Percentiles rank a stretch among this genome's conserved stretches.
These are phyloP conservation scores for Drosophila kohkoa DNA, from an alignment of 1,140 invertebrate genomes.

Conservation along the genomic window DNA sequence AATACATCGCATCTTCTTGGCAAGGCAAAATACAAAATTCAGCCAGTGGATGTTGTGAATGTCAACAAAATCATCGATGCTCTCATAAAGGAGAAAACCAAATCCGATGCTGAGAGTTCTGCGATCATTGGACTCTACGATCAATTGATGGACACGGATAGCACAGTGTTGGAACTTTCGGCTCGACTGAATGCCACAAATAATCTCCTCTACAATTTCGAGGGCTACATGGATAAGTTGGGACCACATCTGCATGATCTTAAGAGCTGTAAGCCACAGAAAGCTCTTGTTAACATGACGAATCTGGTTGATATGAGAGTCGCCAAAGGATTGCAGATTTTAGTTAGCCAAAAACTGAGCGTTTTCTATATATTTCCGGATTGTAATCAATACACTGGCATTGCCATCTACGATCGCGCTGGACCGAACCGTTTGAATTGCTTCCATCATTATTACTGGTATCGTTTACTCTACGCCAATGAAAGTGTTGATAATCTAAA, in stretches of 20 bases:
- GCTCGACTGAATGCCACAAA: conserved; percentile 47
- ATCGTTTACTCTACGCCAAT: conserved; percentile 48
- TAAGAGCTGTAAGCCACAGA: background rate
- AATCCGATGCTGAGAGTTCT: background rate
- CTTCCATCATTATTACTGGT: conserved; percentile 41
- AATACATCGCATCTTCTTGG: background rate
- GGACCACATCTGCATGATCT: conserved; percentile 5
- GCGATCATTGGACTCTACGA: conserved; percentile 38
- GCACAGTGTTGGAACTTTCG: conserved; percentile 29
- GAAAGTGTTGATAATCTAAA: conserved; percentile 24
- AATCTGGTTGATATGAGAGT: conserved; percentile 6
- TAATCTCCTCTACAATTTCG: conserved; percentile 43
- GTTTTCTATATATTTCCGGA: conserved; percentile 48
- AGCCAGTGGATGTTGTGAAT: conserved; percentile 13
- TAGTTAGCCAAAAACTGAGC: conserved; percentile 35
- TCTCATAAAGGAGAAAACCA: background rate
- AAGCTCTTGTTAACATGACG: background rate
- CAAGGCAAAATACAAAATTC: background rate
- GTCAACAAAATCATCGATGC: conserved; percentile 21
- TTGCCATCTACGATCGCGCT: conserved; percentile 39
- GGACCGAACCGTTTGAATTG: conserved; percentile 2
- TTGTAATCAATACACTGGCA: conserved; percentile 45
- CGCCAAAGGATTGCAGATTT: conserved; percentile 1
- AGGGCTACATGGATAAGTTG: conserved; percentile 39
- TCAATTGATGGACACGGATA: conserved; percentile 42